Evolutionary conservation across 2,888 invertebrate species (phyloP).

Genomic region (Escarpia spicata): DNA sequence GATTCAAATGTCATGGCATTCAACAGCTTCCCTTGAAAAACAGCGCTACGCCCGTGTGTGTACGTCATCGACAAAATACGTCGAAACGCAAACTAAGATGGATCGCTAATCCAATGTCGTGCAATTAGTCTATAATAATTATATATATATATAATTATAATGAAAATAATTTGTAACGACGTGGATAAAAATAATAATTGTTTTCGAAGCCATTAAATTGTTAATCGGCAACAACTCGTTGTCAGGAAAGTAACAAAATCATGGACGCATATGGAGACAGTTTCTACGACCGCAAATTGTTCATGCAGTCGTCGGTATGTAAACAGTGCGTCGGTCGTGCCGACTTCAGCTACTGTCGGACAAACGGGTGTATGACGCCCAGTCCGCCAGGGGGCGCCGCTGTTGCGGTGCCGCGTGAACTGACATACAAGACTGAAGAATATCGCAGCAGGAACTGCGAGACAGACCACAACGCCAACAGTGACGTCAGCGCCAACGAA

Average conservation of each 20-base stretch:
- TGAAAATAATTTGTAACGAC: background rate
- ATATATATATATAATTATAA: background rate
- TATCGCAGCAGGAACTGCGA: background rate
- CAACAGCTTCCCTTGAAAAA: background rate
- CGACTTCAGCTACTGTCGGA: background rate
- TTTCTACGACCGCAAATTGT: background rate
- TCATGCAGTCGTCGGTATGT: background rate
- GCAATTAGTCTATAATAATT: background rate
- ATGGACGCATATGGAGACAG: background rate
- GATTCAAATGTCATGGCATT: background rate
- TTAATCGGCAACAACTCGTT: background rate
- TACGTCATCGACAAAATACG: background rate
- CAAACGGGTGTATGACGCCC: background rate
- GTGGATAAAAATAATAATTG: background rate
- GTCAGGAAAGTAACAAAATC: background rate
- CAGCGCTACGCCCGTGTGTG: background rate
- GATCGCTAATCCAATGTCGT: background rate
- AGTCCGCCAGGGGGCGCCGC: background rate
- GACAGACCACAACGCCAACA: background rate
- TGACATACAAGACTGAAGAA: background rate
- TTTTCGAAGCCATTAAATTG: background rate
- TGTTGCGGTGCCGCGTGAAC: background rate
- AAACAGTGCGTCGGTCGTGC: background rate
- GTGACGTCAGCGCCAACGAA: conserved; percentile 27
- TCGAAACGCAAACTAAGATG: background rate